Evolutionary conservation across 2,113 vertebrate species (phyloP).

Genomic region (Zapus hudsonius): DNA sequence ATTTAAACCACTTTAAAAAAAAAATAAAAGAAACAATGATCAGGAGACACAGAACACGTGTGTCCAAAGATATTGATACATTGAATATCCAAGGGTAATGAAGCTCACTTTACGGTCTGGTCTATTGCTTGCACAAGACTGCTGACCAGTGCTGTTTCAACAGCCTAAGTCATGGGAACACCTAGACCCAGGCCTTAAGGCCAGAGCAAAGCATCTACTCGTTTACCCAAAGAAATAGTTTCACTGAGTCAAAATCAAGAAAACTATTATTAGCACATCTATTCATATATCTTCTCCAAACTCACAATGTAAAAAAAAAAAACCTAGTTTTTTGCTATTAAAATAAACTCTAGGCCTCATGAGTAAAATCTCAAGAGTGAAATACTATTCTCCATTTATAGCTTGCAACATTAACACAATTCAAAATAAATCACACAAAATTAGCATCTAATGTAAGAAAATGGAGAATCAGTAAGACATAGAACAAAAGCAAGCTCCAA

Average conservation of each 20-base stretch:
- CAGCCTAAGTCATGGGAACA: neutral
- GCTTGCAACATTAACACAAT: constrained; percentile 2
- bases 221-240: neutral
- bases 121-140: neutral
- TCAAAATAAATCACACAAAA: constrained; percentile 18
- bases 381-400: neutral
- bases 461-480: neutral
- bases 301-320: neutral
- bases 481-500: constrained; percentile 11
- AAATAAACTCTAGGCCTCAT: constrained; percentile 2
- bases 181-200: neutral
- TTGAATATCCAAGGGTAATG: neutral
- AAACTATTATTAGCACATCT: neutral
- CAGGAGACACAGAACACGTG: neutral
- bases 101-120: neutral
- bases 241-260: neutral
- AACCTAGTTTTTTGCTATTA: neutral
- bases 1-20: neutral
- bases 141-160: neutral
- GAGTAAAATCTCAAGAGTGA: neutral
- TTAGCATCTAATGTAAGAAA: constrained; percentile 24
- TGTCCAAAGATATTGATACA: neutral
- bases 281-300: neutral
- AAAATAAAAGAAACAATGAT: neutral
- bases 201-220: neutral